Evolutionary conservation across 2,888 invertebrate genomes (phyloP), one percentile per base, ranked within the genome.

Genomic region (Cheilosia scutellata): DNA sequence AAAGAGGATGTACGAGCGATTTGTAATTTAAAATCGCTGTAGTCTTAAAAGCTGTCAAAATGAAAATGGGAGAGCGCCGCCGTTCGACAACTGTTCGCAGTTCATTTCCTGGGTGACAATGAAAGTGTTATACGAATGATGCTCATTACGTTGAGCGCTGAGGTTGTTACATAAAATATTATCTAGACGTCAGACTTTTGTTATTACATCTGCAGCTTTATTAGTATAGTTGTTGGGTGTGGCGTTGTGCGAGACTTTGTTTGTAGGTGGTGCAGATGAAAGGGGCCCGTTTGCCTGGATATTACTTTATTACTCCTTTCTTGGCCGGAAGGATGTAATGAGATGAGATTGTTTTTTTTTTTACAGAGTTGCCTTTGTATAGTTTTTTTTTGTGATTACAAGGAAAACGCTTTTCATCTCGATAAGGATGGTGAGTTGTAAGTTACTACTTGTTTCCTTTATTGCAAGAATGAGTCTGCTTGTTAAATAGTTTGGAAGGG

Each of bases 261-360:
- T 6, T 33, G 33, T 6, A 33, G 33, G n/a, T 16, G 37, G 3
- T 31, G 5, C 5, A 29, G 29, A 40, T 13, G 3, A 3, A 13
- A 40, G 40, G 0, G 5, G n/a, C n/a, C 16, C 6, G 2, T 44
- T 5, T 42, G 0, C n/a, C n/a, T 9, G 55, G 55, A 33, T 11
- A 57, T 9, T 57, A 57, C 33, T 33, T 57, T 57, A 57, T 57
- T 57, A 33, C 55, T 33, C 16, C 33, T 33, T 4, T 31, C 55
- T 55, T 16, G 16, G 33, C 5, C 16, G 55, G 55, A 11, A 9
- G 16, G 20, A 33, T 13, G 11, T 37, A 57, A 57, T 31, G 33
- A 57, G 33, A 37, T 11, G n/a, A n/a, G n/a, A n/a, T 33, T 33
- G 5, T 7, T 16, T 20, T 16, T 16, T 16, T 7, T n/a, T 55